These are phyloP conservation scores for Drosophila stalkeri DNA, from an alignment of 2,888 invertebrate genomes.

Conservation along the genomic window DNA sequence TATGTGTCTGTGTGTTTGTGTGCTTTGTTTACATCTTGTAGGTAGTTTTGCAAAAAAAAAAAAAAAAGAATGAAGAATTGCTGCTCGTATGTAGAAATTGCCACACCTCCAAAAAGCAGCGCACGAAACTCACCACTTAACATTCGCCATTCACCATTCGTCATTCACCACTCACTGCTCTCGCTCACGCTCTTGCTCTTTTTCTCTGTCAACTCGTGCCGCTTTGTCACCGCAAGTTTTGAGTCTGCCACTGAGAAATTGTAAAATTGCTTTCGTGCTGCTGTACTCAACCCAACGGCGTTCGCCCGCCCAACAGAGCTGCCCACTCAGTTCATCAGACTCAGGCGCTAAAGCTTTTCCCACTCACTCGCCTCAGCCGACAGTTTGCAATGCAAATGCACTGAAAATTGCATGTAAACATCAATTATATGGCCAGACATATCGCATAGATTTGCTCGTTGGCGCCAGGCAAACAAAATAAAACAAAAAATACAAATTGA, in stretches of 20 bases:
- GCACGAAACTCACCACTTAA: constrained; percentile 6
- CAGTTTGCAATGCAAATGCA: constrained; percentile 70
- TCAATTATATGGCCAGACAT: constrained; percentile 47
- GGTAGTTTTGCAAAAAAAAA: constrained; percentile 61
- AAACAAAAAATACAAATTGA: neutral
- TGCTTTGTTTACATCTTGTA: constrained; percentile 74
- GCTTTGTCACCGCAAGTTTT: constrained; percentile 20
- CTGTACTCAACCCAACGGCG: constrained; percentile 6
- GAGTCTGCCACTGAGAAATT: constrained; percentile 33
- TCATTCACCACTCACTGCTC: constrained; percentile 38
- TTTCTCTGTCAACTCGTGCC: constrained; percentile 8
- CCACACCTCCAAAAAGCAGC: constrained; percentile 68
- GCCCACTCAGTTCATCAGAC: constrained; percentile 67
- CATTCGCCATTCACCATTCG: constrained; percentile 47
- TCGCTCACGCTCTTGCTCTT: neutral
- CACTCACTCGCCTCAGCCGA: constrained; percentile 35
- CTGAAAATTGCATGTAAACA: constrained; percentile 68
- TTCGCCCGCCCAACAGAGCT: constrained; percentile 7
- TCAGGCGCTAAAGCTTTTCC: constrained; percentile 38
- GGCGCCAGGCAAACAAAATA: constrained; percentile 38
- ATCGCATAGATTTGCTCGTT: constrained; percentile 45
- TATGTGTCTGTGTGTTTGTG: constrained; percentile 21
- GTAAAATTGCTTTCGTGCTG: constrained; percentile 21
- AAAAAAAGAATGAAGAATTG: constrained; percentile 36
- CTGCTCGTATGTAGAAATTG: constrained; percentile 37